Evolutionary conservation across 2,888 invertebrate species (phyloP).

Genomic region (Ormyrus thymus): DNA sequence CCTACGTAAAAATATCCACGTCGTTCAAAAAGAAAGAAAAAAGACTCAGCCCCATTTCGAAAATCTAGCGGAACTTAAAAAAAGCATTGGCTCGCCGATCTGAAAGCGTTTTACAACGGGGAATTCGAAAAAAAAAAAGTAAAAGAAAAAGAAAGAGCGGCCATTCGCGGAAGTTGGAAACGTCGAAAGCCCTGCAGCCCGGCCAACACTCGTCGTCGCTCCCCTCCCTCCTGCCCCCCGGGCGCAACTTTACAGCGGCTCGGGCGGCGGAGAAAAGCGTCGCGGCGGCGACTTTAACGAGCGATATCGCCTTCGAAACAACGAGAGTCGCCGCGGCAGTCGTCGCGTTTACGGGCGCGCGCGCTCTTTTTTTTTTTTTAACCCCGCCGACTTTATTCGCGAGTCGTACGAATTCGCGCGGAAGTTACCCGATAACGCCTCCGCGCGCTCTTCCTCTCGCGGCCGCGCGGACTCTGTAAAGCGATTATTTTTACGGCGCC

Average conservation of each 20-base stretch:
- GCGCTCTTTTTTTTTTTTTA: not conserved
- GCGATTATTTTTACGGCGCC: slow-evolving; percentile 27
- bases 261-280: not conserved
- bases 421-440: slow-evolving; percentile 27
- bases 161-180: too few species aligned
- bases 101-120: too few species aligned
- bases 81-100: too few species aligned
- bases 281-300: slow-evolving; percentile 24
- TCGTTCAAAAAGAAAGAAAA: too few species aligned
- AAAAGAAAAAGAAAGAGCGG: too few species aligned
- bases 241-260: slow-evolving; percentile 4
- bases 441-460: not conserved
- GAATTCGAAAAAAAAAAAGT: too few species aligned
- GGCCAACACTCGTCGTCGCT: too few species aligned
- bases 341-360: not conserved
- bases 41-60: too few species aligned
- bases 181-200: too few species aligned
- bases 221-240: not conserved
- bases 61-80: too few species aligned
- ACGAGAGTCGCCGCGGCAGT: not conserved
- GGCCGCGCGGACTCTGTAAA: not conserved
- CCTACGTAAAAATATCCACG: too few species aligned
- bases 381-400: slow-evolving; percentile 1
- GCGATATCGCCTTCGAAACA: slow-evolving; percentile 4
- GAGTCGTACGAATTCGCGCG: slow-evolving; percentile 37